Conservation (phyloP, 1,140 invertebrate genomes). For the Drosophila lini region DNA sequence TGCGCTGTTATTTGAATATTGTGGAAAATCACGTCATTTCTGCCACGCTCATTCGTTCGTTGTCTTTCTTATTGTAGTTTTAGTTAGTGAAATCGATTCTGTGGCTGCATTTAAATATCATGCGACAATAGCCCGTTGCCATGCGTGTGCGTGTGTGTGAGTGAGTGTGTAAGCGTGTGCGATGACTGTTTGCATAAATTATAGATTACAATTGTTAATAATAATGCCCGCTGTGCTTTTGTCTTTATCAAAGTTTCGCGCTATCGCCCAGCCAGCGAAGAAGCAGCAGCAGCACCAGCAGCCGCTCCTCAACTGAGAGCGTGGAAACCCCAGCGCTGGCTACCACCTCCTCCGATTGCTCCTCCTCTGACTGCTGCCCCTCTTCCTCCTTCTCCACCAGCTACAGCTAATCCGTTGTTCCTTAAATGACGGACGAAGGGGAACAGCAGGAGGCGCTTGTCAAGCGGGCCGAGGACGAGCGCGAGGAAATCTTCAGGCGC, state of each 20-base stretch:
- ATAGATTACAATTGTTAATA: slow-evolving; percentile 50
- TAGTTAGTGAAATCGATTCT: slow-evolving; percentile 61
- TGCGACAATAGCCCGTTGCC: slow-evolving; percentile 2
- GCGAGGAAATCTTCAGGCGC: slow-evolving; percentile 96
- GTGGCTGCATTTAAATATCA: slow-evolving; percentile 35
- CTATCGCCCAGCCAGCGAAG: slow-evolving; percentile 57
- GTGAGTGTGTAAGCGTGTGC: slow-evolving; percentile 2
- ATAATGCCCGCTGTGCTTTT: slow-evolving; percentile 37
- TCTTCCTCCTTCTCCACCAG: slow-evolving; percentile 4
- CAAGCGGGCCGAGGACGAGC: slow-evolving; percentile 94
- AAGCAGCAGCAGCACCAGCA: slow-evolving; percentile 42
- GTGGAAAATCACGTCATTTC: slow-evolving; percentile 74
- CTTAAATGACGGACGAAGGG: slow-evolving; percentile 67
- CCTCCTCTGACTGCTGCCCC: slow-evolving; percentile 11
- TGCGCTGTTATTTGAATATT: slow-evolving; percentile 43
- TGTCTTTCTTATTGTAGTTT: slow-evolving; percentile 8
- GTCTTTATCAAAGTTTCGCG: slow-evolving; percentile 67
- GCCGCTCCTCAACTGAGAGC: slow-evolving; percentile 60
- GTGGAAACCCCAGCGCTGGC: slow-evolving; percentile 19
- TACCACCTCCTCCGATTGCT: slow-evolving; percentile 17
- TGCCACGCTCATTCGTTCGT: slow-evolving; percentile 37
- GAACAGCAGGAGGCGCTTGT: slow-evolving; percentile 86
- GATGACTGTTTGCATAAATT: slow-evolving; percentile 37
- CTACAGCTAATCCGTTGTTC: slow-evolving; percentile 10
- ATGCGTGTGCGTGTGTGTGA: slow-evolving; percentile 23